Base-by-base conservation (phyloP, 2,888 invertebrate species). In the Oasisia sp. region DNA sequence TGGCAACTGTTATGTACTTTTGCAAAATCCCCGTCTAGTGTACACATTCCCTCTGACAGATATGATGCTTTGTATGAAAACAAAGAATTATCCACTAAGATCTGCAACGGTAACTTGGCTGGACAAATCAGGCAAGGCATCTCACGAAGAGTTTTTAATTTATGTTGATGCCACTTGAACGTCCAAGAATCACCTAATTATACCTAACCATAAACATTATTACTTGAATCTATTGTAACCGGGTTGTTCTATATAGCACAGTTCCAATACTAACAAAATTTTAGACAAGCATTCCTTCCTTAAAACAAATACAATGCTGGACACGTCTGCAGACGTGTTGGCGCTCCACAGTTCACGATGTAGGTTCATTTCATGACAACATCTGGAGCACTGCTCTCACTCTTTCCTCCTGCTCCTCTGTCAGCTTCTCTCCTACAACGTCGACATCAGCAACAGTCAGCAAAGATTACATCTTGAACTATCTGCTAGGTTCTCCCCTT, bases 341-440 rank as follows among this genome's bases (percentile, higher is more conserved):
- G 19, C 1, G 14, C 19, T 32, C 32, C 74, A 74, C 74, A 74
- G 74, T 74, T 27, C 74, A 74, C 32, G 27, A 27, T 5, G 74
- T n/a, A 74, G 27, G n/a, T 74, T 93, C 91, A 93, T 32, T 92
- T 91, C 91, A 93, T 32, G 93, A 91, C 89, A 93, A 90, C 45
- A 93, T 44, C 91, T 93, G 93, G 19, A 93, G 89, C 32, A 93
- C 91, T 91, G 92, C 91, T 91, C 93, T 90, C 4, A 92, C 92
- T 93, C 93, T 89, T 45, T 93, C 92, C n/a, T 91, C 90, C 90
- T 92, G 56, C 11, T 90, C 92, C 2, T 38, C 38, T 89, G 32
- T 32, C 32, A 91, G 32, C 27, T 91, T 38, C n/a, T 89, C 32
- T 19, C 90, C 92, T 92, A 91, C 27, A 74, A 74, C 19, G 27